Base-by-base conservation (phyloP, 2,113 vertebrate species). In the Arothron firmamentum region DNA sequence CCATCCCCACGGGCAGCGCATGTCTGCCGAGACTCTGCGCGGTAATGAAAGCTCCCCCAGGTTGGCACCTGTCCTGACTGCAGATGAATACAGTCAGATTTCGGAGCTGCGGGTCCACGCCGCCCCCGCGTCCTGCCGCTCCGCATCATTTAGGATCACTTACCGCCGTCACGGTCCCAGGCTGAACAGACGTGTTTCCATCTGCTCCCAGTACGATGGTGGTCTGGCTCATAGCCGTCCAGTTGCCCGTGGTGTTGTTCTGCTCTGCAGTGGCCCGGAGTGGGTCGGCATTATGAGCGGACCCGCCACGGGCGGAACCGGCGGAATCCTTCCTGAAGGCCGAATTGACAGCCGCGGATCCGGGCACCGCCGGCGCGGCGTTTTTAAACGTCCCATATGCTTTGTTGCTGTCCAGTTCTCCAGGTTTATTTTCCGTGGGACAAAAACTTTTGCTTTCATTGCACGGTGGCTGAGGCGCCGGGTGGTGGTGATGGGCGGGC, bases 201-300 rank as follows among this genome's bases (percentile, higher is more conserved):
- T 98, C 95, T 53, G 95, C 87, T 58, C 95, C 94, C 89, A 99
- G 83, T 14, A 99, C 91, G 88, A 99, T 96, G 52, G 96, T 95
- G 60, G 95, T 98, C 86, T 95, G 95, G 90, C 92, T 95, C 93
- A 96, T 90, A 63, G 92, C 88, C 72, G 92, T 91, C 95, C 95
- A 98, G 86, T 91, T 90, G 43, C 90, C 85, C 48, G 88, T 87
- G 82, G 92, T 80, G 66, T 90, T 93, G 90, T 96, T 98, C 74
- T 74, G 90, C 64, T 98, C 74, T 74, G 90, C 64, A 0, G 89
- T 83, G 88, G 90, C 83, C 77, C 90, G 23, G 87, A 0, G 89
- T 82, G 88, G 90, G 83, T 78, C 90, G 23, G 87, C 80, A 31
- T 86, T 87, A 62, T 75, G 89, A 47, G 86, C 92, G 31, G 94